These are phyloP conservation scores for Helicoverpa assulta DNA, from an alignment of 2,888 invertebrate species.

Conservation along the genomic window DNA sequence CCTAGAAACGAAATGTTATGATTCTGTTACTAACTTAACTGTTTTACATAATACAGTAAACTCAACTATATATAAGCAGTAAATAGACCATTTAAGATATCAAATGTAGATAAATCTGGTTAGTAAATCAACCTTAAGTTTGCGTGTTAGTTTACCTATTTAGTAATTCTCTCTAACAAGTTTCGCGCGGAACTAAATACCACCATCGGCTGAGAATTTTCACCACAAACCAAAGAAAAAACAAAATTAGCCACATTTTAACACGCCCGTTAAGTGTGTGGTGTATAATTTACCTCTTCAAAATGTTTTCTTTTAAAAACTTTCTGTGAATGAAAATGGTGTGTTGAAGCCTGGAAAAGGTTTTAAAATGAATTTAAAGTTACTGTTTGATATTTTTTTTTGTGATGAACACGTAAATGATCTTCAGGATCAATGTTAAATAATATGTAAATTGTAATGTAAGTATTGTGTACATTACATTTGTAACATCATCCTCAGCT, in stretches of 20 bases:
- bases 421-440: too few species aligned
- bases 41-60: too few species aligned
- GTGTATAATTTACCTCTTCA: not conserved
- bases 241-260: not conserved
- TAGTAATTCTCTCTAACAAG: conserved; percentile 14
- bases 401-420: too few species aligned
- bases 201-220: conserved; percentile 8
- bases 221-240: conserved; percentile 6
- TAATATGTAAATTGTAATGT: not conserved
- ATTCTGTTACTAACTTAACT: too few species aligned
- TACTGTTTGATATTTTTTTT: too few species aligned
- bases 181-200: conserved; percentile 31
- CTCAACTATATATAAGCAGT: too few species aligned
- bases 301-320: not conserved
- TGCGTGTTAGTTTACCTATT: conserved; percentile 25
- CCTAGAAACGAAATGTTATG: too few species aligned
- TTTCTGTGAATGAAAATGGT: not conserved
- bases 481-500: not conserved
- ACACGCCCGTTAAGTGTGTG: not conserved
- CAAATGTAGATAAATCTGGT: conserved; percentile 9
- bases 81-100: conserved; percentile 6
- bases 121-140: conserved; percentile 39
- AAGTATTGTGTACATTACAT: not conserved
- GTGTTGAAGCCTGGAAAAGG: too few species aligned
- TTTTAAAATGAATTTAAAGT: too few species aligned